These are phyloP conservation scores for Entomobrya proxima DNA, from an alignment of 2,888 invertebrate species.

Conservation along the genomic window DNA sequence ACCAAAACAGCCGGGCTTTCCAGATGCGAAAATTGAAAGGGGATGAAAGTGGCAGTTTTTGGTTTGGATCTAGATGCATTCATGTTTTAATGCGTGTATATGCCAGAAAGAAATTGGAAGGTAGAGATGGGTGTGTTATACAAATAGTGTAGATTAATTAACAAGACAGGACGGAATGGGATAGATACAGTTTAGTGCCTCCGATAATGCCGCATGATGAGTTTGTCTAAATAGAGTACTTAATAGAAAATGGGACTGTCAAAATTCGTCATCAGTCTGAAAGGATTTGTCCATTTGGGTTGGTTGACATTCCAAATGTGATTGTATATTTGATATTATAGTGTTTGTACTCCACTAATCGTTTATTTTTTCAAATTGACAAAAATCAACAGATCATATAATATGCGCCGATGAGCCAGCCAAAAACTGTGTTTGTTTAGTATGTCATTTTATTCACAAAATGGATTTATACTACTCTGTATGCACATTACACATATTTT, in stretches of 20 bases:
- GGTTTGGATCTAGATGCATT: no score
- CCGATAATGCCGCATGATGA: background rate
- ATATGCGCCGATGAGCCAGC: no score
- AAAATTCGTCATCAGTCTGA: slow-evolving; percentile 5
- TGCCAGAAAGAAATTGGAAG: background rate
- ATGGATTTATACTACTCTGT: background rate
- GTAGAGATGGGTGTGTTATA: slow-evolving; percentile 21
- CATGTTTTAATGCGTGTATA: background rate
- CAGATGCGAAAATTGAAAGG: slow-evolving; percentile 28
- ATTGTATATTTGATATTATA: background rate
- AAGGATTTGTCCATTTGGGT: slow-evolving; percentile 19
- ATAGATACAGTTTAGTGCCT: background rate
- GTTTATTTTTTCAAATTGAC: slow-evolving; percentile 18
- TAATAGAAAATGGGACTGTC: background rate
- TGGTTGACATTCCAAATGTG: background rate
- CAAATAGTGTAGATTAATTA: background rate
- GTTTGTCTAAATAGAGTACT: background rate
- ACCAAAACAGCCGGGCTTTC: background rate
- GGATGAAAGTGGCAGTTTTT: no score
- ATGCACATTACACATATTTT: background rate
- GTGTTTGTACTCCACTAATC: slow-evolving; percentile 1
- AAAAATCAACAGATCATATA: background rate
- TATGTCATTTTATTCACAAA: background rate
- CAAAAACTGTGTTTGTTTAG: no score
- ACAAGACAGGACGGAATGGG: background rate